phyloP scores from a whole-genome alignment of 2,888 invertebrate genomes.

The Anarsia innoxiella region DNA sequence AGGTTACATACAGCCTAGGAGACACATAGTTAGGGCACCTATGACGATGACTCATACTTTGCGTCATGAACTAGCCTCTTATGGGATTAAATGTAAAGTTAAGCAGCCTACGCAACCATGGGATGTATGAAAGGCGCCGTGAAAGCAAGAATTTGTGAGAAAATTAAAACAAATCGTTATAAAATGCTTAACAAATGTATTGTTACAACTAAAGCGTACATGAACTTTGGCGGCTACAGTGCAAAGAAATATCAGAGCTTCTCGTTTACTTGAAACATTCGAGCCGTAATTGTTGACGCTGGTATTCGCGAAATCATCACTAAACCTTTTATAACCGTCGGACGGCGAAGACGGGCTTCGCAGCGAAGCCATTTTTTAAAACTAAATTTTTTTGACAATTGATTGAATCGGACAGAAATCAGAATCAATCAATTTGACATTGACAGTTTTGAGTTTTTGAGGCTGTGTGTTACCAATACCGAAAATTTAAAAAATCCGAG shows the following conservation, averaged over 20 bases:
- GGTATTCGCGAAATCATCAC: constrained; percentile 75
- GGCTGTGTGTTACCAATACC: too few relatives aligned
- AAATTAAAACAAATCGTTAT: constrained; percentile 61
- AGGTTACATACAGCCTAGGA: too few relatives aligned
- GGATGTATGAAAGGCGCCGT: constrained; percentile 25
- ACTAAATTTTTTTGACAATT: constrained; percentile 41
- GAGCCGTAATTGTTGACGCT: constrained; percentile 78
- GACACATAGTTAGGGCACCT: constrained; percentile 20
- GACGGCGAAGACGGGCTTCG: constrained; percentile 75
- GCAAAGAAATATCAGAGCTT: constrained; percentile 59
- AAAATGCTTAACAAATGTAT: constrained; percentile 59
- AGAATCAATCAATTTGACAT: too few relatives aligned
- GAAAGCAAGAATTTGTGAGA: constrained; percentile 35
- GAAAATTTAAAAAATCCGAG: too few relatives aligned
- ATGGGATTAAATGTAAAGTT: constrained; percentile 28
- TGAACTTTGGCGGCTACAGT: constrained; percentile 59
- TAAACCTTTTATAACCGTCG: constrained; percentile 79
- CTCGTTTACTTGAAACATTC: constrained; percentile 75
- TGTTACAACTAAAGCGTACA: constrained; percentile 67
- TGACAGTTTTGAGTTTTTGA: constrained; percentile 1
- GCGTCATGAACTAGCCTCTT: constrained; percentile 45
- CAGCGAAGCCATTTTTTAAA: constrained; percentile 69
- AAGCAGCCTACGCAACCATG: constrained; percentile 31
- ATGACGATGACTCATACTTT: constrained; percentile 59
- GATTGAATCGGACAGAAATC: too few relatives aligned